These are phyloP conservation scores for Upupa epops DNA, from an alignment of 2,113 vertebrate species.

Conservation along the genomic window DNA sequence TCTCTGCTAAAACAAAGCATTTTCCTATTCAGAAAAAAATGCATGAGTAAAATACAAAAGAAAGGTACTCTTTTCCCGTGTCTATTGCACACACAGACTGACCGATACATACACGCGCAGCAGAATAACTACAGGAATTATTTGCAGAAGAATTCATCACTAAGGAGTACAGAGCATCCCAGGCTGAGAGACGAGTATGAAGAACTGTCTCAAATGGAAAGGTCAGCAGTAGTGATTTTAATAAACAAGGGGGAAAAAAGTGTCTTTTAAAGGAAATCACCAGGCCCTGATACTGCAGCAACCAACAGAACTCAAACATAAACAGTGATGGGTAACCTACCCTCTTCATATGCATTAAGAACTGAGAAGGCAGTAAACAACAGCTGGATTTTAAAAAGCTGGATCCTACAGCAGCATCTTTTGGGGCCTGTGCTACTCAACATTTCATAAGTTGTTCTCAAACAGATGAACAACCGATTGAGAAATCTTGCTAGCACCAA, in stretches of 20 bases:
- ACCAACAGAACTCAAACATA: not conserved
- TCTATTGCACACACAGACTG: not conserved
- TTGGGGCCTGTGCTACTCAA: not conserved
- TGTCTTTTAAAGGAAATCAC: not conserved
- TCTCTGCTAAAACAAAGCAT: not conserved
- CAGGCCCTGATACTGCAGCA: not conserved
- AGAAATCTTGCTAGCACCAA: not conserved
- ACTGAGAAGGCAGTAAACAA: not conserved
- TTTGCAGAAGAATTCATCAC: not conserved
- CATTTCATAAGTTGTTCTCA: not conserved
- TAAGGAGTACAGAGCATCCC: not conserved
- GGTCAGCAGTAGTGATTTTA: not conserved
- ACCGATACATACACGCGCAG: not conserved
- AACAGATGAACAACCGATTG: not conserved
- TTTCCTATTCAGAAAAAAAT: not conserved
- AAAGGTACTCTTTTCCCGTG: not conserved
- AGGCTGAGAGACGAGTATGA: not conserved
- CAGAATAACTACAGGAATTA: not conserved
- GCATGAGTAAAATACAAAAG: not conserved
- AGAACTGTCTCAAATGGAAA: not conserved
- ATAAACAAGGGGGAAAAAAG: not conserved
- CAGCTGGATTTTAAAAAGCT: not conserved
- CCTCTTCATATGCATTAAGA: rapidly evolving
- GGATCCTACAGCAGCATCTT: not conserved
- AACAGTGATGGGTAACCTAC: not conserved